Conservation (phyloP, 64 coral and sea anemone species). For the Catalaphyllia jardinei region DNA sequence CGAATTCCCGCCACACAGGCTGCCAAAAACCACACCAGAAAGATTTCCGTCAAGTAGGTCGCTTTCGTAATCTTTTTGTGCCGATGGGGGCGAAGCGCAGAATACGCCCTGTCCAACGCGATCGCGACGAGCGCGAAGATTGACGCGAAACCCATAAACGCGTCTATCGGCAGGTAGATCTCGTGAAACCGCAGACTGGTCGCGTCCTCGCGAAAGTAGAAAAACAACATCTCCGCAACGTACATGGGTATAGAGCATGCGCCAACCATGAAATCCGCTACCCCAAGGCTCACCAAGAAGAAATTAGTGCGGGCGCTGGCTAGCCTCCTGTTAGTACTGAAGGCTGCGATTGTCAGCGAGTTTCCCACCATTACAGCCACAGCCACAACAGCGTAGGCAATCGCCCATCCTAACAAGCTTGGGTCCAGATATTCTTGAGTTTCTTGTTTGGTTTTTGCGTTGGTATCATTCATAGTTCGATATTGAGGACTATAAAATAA, state of each 20-base stretch:
- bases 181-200: not conserved
- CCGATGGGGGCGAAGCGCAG: slow-evolving; percentile 58
- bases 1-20: slow-evolving; percentile 46
- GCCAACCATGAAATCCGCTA: slow-evolving; percentile 87
- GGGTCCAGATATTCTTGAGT: not conserved
- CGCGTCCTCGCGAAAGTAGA: slow-evolving; percentile 9
- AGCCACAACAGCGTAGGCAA: slow-evolving; percentile 58
- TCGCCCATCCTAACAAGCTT: slow-evolving; percentile 59
- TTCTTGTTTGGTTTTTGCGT: slow-evolving; percentile 15
- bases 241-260: slow-evolving; percentile 86
- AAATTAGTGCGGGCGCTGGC: slow-evolving; percentile 80
- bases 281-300: slow-evolving; percentile 78
- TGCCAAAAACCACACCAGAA: slow-evolving; percentile 63
- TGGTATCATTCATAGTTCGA: not conserved
- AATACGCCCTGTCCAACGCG: slow-evolving; percentile 75
- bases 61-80: slow-evolving; percentile 41
- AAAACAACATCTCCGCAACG: slow-evolving; percentile 63
- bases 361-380: slow-evolving; percentile 73
- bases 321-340: slow-evolving; percentile 68
- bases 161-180: slow-evolving; percentile 68
- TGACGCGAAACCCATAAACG: slow-evolving; percentile 87
- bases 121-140: slow-evolving; percentile 79
- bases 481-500: not conserved
- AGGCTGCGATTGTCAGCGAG: slow-evolving; percentile 72
- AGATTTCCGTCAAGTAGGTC: slow-evolving; percentile 65